Evolutionary conservation across 1,140 invertebrate genomes (phyloP).

Genomic region (Musca domestica): DNA sequence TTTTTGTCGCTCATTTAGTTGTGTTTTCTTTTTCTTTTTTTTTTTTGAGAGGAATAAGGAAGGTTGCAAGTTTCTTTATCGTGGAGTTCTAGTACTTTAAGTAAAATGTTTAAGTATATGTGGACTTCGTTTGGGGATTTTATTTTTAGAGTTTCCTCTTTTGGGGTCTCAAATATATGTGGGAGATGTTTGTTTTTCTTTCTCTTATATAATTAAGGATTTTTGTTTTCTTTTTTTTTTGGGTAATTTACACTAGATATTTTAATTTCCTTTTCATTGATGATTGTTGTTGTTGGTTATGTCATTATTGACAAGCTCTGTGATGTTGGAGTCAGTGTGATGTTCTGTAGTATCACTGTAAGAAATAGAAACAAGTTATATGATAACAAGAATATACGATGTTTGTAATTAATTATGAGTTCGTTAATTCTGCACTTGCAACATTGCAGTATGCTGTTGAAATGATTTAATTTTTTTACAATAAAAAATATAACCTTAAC

Average conservation of each 20-base stretch:
- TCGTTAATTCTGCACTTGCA: background rate
- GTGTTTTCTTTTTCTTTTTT: no score
- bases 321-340: slow-evolving; percentile 8
- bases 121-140: background rate
- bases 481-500: no score
- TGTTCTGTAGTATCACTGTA: slow-evolving; percentile 6
- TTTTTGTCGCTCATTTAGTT: no score
- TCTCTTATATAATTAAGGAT: no score
- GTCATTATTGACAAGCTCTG: slow-evolving; percentile 16
- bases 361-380: background rate
- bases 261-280: background rate
- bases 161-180: no score
- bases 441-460: no score
- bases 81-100: background rate
- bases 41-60: no score
- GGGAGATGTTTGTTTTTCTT: no score
- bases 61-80: background rate
- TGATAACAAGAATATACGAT: background rate
- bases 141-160: no score
- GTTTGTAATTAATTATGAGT: background rate
- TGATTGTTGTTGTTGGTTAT: slow-evolving; percentile 13
- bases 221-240: no score
- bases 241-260: no score
- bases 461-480: no score
- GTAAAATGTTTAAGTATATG: background rate